Percentiles rank a stretch among this genome's conserved stretches.
phyloP scores from a whole-genome alignment of 2,113 vertebrate genomes.

The Clupea harengus region DNA sequence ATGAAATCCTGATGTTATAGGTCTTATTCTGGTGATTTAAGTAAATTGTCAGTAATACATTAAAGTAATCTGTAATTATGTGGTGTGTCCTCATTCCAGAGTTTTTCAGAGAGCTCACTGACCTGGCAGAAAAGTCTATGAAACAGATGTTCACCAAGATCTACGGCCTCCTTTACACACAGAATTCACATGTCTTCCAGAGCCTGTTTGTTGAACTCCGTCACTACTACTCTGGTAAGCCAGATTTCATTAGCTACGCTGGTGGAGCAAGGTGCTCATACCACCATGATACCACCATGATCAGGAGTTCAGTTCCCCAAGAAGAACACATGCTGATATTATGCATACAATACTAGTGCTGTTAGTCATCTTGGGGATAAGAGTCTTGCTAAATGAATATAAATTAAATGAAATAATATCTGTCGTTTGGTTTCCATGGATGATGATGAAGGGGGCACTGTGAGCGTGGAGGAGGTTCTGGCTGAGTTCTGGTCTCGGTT shows the following conservation, averaged over 20 bases:
- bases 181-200: constrained; percentile 79
- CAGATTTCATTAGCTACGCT: neutral
- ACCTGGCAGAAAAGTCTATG: constrained; percentile 80
- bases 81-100: constrained; percentile 64
- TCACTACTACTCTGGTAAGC: constrained; percentile 79
- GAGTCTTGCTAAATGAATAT: too few species aligned
- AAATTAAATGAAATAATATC: neutral
- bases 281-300: too few species aligned
- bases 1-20: neutral
- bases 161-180: constrained; percentile 81
- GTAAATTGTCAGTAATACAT: neutral
- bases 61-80: neutral
- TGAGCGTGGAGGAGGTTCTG: constrained; percentile 79
- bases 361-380: neutral
- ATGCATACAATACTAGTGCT: too few species aligned
- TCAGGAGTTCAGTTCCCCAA: neutral
- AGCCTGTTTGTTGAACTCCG: constrained; percentile 78
- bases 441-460: constrained; percentile 62
- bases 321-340: neutral
- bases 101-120: constrained; percentile 83
- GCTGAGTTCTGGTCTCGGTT: constrained; percentile 85
- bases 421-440: neutral
- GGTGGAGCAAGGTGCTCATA: too few species aligned
- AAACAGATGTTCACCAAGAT: constrained; percentile 85
- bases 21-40: neutral